These are phyloP conservation scores for Phaenicophaeus curvirostris DNA, from an alignment of 2,797 vertebrate genomes.

Conservation along the genomic window DNA sequence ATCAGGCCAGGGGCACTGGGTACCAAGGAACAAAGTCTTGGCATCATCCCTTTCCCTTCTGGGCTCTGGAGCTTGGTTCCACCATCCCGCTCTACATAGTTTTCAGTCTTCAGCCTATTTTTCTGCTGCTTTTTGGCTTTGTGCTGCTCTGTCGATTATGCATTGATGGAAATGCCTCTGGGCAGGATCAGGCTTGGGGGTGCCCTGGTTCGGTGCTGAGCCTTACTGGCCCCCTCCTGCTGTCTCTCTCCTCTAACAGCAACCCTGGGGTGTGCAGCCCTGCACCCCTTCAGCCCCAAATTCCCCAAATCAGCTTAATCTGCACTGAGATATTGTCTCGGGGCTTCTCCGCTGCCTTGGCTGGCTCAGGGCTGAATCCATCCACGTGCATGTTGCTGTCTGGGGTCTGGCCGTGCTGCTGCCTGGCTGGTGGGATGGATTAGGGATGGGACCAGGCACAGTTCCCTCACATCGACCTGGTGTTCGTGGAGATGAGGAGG, in stretches of 20 bases:
- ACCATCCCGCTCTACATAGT: background rate
- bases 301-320: background rate
- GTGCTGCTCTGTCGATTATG: background rate
- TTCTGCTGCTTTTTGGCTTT: background rate
- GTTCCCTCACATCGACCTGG: background rate
- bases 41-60: fast-evolving
- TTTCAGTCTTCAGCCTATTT: background rate
- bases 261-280: fast-evolving
- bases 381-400: fast-evolving
- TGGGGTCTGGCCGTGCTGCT: background rate
- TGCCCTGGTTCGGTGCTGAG: fast-evolving
- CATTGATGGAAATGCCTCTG: background rate
- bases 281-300: background rate
- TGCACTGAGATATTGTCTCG: background rate
- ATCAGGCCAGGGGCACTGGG: background rate
- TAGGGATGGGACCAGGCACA: background rate
- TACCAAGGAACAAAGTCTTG: background rate
- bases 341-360: background rate
- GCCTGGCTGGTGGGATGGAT: fast-evolving
- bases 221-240: fast-evolving
- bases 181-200: fast-evolving
- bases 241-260: background rate
- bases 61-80: background rate
- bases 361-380: background rate
- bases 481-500: background rate